Evolutionary conservation across 1,140 invertebrate species (phyloP), one percentile per base, ranked within the genome.

Genomic region (Hormaphis cornu): DNA sequence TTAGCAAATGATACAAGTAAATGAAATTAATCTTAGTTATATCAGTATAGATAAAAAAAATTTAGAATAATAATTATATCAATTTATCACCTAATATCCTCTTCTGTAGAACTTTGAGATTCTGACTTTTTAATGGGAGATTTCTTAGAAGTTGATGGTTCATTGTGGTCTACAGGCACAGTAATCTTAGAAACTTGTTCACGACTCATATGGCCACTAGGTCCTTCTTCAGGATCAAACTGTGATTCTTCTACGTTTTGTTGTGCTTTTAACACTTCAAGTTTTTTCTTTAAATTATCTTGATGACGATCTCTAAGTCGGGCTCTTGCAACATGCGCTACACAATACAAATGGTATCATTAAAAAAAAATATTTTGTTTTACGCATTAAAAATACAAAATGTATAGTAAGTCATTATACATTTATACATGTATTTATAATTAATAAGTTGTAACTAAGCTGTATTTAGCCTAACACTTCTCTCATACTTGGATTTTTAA

Each of bases 241-340:
- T 78, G 75, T 28, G 74, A 72, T 69, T 76, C 73, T 4, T 81
- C 79, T 0, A 89, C 87, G 3, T 86, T 87, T 80, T 92, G 89
- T 78, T 94, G 90, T 56, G 89, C 87, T 78, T 95, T 97, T 3
- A 99, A 82, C 56, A 94, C 83, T 76, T 90, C 85, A 69, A 98
- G 80, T 81, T 98, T 97, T 74, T 88, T 84, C 46, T 86, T 84
- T n/a, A 98, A 80, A 77, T 94, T 93, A 71, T 91, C 87, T 79
- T 96, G 89, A 81, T 99, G 96, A 10, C 90, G 80, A 80, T 98
- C 95, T 71, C 92, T 82, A 1, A 99, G 82, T 40, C 95, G 81
- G 5, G 93, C 93, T 73, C 93, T 84, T 0, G 97, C 94, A 86
- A 96, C 95, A 78, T 97, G 92, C 6, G 95, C 95, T 87, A 76